phyloP scores from a whole-genome alignment of 2,888 invertebrate species.

The Malthinus flaveolus region DNA sequence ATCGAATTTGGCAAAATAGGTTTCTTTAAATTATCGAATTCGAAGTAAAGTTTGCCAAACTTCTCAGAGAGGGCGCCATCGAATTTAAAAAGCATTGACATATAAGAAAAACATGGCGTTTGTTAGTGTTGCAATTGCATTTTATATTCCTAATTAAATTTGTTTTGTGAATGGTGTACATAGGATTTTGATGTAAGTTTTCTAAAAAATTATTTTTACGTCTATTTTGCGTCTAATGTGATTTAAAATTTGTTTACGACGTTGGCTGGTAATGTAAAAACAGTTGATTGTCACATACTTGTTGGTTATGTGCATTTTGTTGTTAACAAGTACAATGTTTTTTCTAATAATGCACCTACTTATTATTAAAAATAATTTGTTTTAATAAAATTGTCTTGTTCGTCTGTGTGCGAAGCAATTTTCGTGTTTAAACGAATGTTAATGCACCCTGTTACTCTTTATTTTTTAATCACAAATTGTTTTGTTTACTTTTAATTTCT shows the following conservation, averaged over 20 bases:
- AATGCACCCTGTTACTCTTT: too few relatives aligned
- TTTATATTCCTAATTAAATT: not conserved
- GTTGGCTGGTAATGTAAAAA: slow-evolving; percentile 14
- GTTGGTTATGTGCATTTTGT: slow-evolving; percentile 40
- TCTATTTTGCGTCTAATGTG: slow-evolving; percentile 9
- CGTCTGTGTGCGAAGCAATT: too few relatives aligned
- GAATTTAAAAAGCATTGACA: slow-evolving; percentile 7
- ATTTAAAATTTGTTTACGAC: not conserved
- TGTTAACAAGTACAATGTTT: slow-evolving; percentile 23
- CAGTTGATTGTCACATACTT: slow-evolving; percentile 36
- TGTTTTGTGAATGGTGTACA: slow-evolving; percentile 1
- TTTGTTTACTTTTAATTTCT: too few relatives aligned
- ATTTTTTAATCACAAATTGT: too few relatives aligned
- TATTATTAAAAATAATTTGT: too few relatives aligned
- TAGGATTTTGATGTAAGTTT: not conserved
- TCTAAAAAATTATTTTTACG: slow-evolving; percentile 18
- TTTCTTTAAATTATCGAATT: too few relatives aligned
- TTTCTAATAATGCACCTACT: not conserved
- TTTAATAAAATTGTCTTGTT: too few relatives aligned
- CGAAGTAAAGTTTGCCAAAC: not conserved
- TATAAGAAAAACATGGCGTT: not conserved
- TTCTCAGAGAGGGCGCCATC: not conserved
- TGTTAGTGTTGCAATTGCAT: slow-evolving; percentile 3
- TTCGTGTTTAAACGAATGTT: too few relatives aligned
- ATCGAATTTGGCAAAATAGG: too few relatives aligned